Conservation (phyloP, 2,113 vertebrate genomes). For the Tor tambroides region DNA sequence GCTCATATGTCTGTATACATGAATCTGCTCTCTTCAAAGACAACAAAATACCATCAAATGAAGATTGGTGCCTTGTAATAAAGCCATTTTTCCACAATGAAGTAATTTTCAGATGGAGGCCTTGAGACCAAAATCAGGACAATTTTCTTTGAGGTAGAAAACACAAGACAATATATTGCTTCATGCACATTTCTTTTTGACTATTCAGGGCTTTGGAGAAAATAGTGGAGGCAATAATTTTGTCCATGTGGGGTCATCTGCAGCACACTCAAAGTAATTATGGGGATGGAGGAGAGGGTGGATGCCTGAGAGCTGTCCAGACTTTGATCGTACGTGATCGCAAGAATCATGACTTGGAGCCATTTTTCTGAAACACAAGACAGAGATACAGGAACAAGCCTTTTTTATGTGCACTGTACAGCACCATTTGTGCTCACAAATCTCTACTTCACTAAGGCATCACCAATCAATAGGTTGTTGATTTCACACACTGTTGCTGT, state of each 20-base stretch:
- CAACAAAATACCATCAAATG: slow-evolving; percentile 83
- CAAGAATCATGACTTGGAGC: slow-evolving; percentile 25
- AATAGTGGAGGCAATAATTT: slow-evolving; percentile 34
- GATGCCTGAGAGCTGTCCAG: slow-evolving; percentile 58
- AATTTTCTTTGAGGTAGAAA: slow-evolving; percentile 51
- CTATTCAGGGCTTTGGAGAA: slow-evolving; percentile 56
- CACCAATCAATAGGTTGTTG: not conserved
- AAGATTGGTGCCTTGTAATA: slow-evolving; percentile 82
- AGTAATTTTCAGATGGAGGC: slow-evolving; percentile 84
- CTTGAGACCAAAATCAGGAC: slow-evolving; percentile 54
- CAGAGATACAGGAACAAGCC: slow-evolving; percentile 27
- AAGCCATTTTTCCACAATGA: slow-evolving; percentile 70
- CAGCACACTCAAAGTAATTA: slow-evolving; percentile 79
- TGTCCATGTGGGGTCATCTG: slow-evolving; percentile 78
- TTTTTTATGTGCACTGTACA: slow-evolving; percentile 26
- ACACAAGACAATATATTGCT: slow-evolving; percentile 59
- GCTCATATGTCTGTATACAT: slow-evolving; percentile 82
- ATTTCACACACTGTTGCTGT: not conserved
- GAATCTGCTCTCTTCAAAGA: slow-evolving; percentile 89
- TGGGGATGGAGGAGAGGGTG: slow-evolving; percentile 74
- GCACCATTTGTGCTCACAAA: not conserved
- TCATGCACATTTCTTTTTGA: slow-evolving; percentile 58
- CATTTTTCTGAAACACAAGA: slow-evolving; percentile 45
- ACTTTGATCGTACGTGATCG: slow-evolving; percentile 57
- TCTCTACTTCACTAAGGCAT: not conserved